Evolutionary conservation across 2,888 invertebrate species (phyloP), one percentile per base, ranked within the genome.

Genomic region (Lycocerus yunnanus): DNA sequence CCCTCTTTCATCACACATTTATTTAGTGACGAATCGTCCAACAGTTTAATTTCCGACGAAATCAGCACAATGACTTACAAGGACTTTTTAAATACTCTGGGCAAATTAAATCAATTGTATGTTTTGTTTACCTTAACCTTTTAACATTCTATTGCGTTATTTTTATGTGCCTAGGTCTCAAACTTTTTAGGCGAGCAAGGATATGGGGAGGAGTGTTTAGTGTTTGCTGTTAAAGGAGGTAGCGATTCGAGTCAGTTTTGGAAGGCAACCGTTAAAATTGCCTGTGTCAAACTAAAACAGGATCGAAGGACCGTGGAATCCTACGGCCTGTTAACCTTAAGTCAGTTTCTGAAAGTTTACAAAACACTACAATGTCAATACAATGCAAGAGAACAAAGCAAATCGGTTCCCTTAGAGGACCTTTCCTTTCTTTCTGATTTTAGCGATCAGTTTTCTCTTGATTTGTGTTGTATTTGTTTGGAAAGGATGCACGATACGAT

Each of bases 381-480:
- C 66, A 77, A 81, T 14, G 85, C 86, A 15, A 84, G 81, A n/a
- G 83, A 84, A 79, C 84, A 87, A 69, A 84, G 85, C 77, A 80
- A 80, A 78, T 43, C n/a, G 6, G 43, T 43, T 68, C 83, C 86
- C 72, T 83, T 86, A n/a, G 83, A 84, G 27, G 81, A 80, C 68
- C 68, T 77, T 58, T 73, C 75, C 9, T 43, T 43, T 43, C 43
- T 43, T n/a, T 43, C 43, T n/a, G 68, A 73, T 43, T 18, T 13
- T 14, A 15, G 18, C 76, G 69, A 80, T 76, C 81, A 82, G 75
- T 88, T 88, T 68, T 43, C 43, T 6, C n/a, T 43, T 13, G 43
- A 43, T 8, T 92, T 93, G 83, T 94, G 93, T 82, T 92, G 92
- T 82, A 93, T 94, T 81, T 94, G 94, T 84, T 89, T 93, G 85